phyloP scores from a whole-genome alignment of 2,797 vertebrate species.

The Anabas testudineus region DNA sequence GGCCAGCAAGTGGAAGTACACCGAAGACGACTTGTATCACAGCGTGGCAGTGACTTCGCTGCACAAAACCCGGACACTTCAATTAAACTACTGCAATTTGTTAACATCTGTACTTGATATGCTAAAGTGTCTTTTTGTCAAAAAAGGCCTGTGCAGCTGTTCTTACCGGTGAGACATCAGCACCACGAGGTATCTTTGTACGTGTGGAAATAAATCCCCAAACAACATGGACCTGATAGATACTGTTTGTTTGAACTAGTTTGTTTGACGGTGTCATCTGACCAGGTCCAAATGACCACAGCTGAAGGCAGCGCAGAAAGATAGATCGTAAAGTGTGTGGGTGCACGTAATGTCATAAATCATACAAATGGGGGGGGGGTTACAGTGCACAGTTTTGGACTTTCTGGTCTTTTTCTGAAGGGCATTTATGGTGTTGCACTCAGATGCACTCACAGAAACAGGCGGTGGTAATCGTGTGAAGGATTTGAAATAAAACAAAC shows the following conservation, averaged over 20 bases:
- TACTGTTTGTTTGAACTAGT: no score
- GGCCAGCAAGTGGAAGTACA: neutral
- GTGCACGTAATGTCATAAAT: neutral
- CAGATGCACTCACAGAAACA: neutral
- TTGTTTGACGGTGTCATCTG: no score
- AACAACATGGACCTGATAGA: no score
- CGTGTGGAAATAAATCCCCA: no score
- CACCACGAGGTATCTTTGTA: no score
- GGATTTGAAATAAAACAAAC: neutral
- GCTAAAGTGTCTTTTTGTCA: no score
- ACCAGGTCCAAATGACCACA: neutral
- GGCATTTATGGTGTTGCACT: constrained; percentile 7
- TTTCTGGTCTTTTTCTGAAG: neutral
- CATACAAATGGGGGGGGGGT: neutral
- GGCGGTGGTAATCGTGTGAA: neutral
- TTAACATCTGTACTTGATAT: no score
- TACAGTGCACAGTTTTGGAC: neutral
- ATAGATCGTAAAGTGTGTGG: neutral
- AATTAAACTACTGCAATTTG: no score
- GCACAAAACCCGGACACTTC: no score
- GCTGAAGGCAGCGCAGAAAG: neutral
- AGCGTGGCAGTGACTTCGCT: no score
- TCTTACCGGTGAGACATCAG: no score
- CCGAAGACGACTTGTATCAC: constrained; percentile 1
- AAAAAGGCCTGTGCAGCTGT: no score